Evolutionary conservation across 1,140 invertebrate genomes (phyloP).

Genomic region (Andrena cerasifolii): DNA sequence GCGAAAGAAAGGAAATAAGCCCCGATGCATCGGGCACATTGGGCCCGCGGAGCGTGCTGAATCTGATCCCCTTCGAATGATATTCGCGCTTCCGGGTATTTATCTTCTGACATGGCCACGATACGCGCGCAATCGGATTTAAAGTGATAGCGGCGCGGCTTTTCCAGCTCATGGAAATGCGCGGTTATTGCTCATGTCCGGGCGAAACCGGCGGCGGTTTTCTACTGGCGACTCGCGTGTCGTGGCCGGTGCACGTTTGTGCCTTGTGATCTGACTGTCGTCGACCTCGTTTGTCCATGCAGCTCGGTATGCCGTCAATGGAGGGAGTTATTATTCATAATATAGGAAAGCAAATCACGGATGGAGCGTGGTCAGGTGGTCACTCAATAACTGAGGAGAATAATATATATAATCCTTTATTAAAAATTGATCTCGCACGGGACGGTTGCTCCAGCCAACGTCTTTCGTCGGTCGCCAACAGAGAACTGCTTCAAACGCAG

Average conservation of each 20-base stretch:
- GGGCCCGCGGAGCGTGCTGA: background rate
- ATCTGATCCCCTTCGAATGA: constrained; percentile 38
- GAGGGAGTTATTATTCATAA: too few relatives aligned
- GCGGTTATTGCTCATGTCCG: constrained; percentile 39
- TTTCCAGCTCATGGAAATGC: constrained; percentile 17
- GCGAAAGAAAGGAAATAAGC: constrained; percentile 14
- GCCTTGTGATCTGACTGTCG: background rate
- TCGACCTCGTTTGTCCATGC: background rate
- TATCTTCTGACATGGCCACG: constrained; percentile 19
- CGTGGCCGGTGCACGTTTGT: background rate
- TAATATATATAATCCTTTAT: too few relatives aligned
- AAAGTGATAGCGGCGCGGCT: constrained; percentile 20
- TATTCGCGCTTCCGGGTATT: constrained; percentile 29
- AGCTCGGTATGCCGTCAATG: background rate
- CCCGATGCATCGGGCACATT: constrained; percentile 4
- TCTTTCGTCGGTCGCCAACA: too few relatives aligned
- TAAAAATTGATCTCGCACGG: too few relatives aligned
- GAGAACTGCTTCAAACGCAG: too few relatives aligned
- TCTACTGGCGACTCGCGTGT: background rate
- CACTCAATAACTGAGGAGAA: too few relatives aligned
- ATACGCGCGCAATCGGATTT: constrained; percentile 43
- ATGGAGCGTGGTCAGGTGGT: too few relatives aligned
- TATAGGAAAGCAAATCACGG: too few relatives aligned
- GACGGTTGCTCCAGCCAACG: too few relatives aligned
- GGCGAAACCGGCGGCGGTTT: background rate